A percentile compares a stretch with the other conserved stretches of the same genome.
These are phyloP conservation scores for Poecilia gillii DNA, from an alignment of 2,797 vertebrate species.

Conservation along the genomic window DNA sequence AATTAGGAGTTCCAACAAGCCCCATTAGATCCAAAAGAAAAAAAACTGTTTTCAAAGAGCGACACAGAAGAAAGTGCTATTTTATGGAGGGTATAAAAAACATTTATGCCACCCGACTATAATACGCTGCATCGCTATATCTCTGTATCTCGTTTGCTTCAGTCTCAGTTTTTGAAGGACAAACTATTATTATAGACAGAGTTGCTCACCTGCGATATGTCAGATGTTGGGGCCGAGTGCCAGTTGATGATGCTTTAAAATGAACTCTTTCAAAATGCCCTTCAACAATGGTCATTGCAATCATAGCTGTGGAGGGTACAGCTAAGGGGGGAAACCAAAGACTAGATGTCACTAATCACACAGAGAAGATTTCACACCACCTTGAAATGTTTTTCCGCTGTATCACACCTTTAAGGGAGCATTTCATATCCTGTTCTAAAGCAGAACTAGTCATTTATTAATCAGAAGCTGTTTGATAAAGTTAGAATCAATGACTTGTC, in stretches of 20 bases:
- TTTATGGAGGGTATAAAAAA: slow-evolving; percentile 69
- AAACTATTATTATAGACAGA: slow-evolving; percentile 65
- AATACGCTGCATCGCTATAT: slow-evolving; percentile 47
- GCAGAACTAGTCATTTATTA: slow-evolving; percentile 41
- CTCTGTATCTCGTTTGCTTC: slow-evolving; percentile 58
- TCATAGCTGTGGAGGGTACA: slow-evolving; percentile 28
- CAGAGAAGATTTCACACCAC: slow-evolving; percentile 55
- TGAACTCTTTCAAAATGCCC: slow-evolving; percentile 57
- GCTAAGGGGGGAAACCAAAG: slow-evolving; percentile 16
- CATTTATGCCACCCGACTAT: slow-evolving; percentile 59
- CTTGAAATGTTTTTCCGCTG: slow-evolving; percentile 54
- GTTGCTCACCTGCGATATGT: slow-evolving; percentile 60
- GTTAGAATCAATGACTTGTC: slow-evolving; percentile 26
- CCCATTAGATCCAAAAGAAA: slow-evolving; percentile 84
- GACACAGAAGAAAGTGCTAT: slow-evolving; percentile 64
- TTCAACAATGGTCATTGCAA: slow-evolving; percentile 54
- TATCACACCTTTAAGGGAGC: slow-evolving; percentile 48
- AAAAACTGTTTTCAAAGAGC: slow-evolving; percentile 62
- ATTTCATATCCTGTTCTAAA: slow-evolving; percentile 46
- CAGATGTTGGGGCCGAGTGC: slow-evolving; percentile 53
- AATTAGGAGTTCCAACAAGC: slow-evolving; percentile 89
- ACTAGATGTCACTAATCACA: slow-evolving; percentile 35
- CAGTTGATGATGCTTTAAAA: slow-evolving; percentile 63
- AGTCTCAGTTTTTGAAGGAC: slow-evolving; percentile 68
- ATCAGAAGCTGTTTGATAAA: slow-evolving; percentile 59